Conservation (phyloP, 1,140 invertebrate species). For the Thaumatotibia leucotreta region DNA sequence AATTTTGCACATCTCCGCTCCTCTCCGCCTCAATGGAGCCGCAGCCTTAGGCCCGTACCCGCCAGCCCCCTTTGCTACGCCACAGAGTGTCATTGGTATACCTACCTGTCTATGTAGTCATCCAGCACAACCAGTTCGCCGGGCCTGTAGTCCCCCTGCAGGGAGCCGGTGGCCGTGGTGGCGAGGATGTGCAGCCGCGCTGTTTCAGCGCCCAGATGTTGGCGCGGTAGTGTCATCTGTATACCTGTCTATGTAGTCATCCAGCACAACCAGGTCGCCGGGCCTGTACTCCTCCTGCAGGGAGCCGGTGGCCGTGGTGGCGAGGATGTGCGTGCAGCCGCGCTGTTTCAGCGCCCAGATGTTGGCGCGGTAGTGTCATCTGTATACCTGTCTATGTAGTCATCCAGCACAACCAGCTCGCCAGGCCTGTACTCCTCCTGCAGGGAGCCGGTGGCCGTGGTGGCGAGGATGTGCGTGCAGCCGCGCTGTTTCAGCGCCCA, state of each 20-base stretch:
- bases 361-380: conserved; percentile 92
- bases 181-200: conserved; percentile 93
- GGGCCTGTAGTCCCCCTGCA: conserved; percentile 90
- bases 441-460: conserved; percentile 95
- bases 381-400: conserved; percentile 94
- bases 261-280: conserved; percentile 92
- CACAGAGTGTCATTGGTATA: conserved; percentile 46
- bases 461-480: conserved; percentile 94
- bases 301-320: conserved; percentile 94
- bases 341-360: conserved; percentile 93
- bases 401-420: conserved; percentile 92
- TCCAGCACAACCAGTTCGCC: conserved; percentile 94
- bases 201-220: conserved; percentile 96
- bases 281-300: conserved; percentile 91
- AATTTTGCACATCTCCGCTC: no score
- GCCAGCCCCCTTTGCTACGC: no score
- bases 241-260: conserved; percentile 96
- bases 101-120: conserved; percentile 97
- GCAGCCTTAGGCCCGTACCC: no score
- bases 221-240: no score
- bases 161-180: conserved; percentile 93
- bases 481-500: conserved; percentile 93
- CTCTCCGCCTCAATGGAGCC: no score
- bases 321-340: conserved; percentile 95
- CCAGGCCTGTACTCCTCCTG: conserved; percentile 92